Percentiles rank a stretch among this genome's conserved stretches.
Conservation (phyloP, 37 sponge, comb jelly and placozoan species). For the Theonella swinhoei region DNA sequence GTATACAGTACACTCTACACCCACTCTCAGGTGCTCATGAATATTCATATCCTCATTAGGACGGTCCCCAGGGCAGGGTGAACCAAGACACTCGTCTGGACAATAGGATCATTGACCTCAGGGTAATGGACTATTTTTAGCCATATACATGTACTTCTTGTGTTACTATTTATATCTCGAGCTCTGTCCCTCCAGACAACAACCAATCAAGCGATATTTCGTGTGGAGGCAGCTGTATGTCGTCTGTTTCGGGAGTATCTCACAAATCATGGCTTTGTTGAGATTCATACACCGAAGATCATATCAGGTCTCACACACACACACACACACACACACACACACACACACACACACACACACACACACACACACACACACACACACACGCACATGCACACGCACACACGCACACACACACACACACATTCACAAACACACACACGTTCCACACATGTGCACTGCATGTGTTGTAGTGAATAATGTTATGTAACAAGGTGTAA, state of each 20-base stretch:
- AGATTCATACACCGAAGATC: conserved; percentile 98
- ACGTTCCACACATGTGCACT: too few relatives aligned
- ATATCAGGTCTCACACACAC: conserved; percentile 74
- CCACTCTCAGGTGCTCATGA: not conserved
- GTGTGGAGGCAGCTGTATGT: conserved; percentile 92
- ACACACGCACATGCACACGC: conserved; percentile 26
- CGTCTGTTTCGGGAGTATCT: conserved; percentile 90
- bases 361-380: conserved; percentile 27
- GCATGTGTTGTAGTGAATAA: too few relatives aligned
- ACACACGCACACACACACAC: conserved; percentile 10
- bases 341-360: conserved; percentile 19
- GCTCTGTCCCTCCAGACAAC: conserved; percentile 86
- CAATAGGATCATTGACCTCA: conserved; percentile 92
- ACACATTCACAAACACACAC: too few relatives aligned
- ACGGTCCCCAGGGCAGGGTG: conserved; percentile 71
- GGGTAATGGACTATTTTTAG: conserved; percentile 53
- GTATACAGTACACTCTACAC: conserved; percentile 6
- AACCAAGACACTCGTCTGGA: conserved; percentile 98
- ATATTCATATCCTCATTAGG: conserved; percentile 9
- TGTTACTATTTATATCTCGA: too few relatives aligned
- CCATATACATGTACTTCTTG: too few relatives aligned
- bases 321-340: conserved; percentile 11
- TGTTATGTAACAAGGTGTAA: too few relatives aligned
- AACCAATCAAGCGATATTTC: conserved; percentile 96
- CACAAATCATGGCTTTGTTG: conserved; percentile 85